Evolutionary conservation across 2,888 invertebrate genomes (phyloP).

Genomic region (Catonia carolina): DNA sequence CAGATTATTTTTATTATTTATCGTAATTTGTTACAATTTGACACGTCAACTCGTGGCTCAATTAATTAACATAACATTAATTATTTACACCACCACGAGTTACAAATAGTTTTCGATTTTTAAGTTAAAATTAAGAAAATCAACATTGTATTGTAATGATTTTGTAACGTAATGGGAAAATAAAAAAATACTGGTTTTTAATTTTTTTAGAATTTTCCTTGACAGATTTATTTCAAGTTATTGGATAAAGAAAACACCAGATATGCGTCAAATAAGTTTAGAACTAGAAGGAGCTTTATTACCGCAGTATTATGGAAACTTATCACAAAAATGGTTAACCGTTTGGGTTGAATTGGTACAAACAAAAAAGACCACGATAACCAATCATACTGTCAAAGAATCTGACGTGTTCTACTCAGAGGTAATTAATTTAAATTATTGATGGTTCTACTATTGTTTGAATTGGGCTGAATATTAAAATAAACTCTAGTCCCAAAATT

Average conservation of each 20-base stretch:
- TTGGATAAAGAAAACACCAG: conserved; percentile 38
- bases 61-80: too few relatives aligned
- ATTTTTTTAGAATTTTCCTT: too few relatives aligned
- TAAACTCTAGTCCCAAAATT: too few relatives aligned
- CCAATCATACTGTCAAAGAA: conserved; percentile 17
- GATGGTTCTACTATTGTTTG: not conserved
- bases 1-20: too few relatives aligned
- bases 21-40: too few relatives aligned
- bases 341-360: conserved; percentile 47
- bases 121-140: too few relatives aligned
- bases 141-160: too few relatives aligned
- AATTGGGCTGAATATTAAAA: not conserved
- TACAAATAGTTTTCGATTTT: too few relatives aligned
- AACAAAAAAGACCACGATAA: conserved; percentile 31
- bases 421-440: conserved; percentile 13
- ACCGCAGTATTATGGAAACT: conserved; percentile 48
- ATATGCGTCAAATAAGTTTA: conserved; percentile 47
- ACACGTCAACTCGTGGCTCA: too few relatives aligned
- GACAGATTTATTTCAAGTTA: conserved; percentile 31
- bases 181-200: too few relatives aligned
- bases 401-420: conserved; percentile 12
- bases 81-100: too few relatives aligned
- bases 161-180: too few relatives aligned
- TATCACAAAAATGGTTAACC: conserved; percentile 44
- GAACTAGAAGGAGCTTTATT: conserved; percentile 55